Evolutionary conservation across 2,797 vertebrate genomes (phyloP).

Genomic region (Remorina albescens): DNA sequence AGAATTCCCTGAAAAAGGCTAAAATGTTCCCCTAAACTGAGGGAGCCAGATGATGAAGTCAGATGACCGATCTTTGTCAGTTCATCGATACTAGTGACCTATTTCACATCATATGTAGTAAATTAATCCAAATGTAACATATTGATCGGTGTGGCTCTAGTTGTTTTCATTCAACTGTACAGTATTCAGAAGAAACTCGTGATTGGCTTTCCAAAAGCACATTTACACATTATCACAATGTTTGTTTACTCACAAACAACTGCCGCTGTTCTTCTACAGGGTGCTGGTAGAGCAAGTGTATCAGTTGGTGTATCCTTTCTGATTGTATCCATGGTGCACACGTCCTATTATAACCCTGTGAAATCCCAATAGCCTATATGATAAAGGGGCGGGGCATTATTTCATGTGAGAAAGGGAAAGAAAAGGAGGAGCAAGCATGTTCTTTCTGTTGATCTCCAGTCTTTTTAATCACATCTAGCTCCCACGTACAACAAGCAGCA

Average conservation of each 20-base stretch:
- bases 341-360: too few species aligned
- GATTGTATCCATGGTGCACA: too few species aligned
- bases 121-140: background rate
- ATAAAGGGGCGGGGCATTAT: too few species aligned
- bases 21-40: background rate
- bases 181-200: background rate
- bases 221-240: background rate
- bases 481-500: too few species aligned
- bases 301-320: background rate
- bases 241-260: slow-evolving; percentile 3
- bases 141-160: background rate
- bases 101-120: background rate
- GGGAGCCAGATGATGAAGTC: background rate
- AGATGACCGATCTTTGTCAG: background rate
- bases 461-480: too few species aligned
- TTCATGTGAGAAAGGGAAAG: too few species aligned
- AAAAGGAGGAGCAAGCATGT: too few species aligned
- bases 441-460: too few species aligned
- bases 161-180: too few species aligned
- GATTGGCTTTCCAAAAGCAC: background rate
- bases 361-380: too few species aligned
- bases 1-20: background rate
- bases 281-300: background rate
- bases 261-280: background rate
- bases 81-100: background rate